Percentiles rank a stretch among this genome's conserved stretches.
These are phyloP conservation scores for Vultur gryphus DNA, from an alignment of 2,797 vertebrate genomes.

Conservation along the genomic window DNA sequence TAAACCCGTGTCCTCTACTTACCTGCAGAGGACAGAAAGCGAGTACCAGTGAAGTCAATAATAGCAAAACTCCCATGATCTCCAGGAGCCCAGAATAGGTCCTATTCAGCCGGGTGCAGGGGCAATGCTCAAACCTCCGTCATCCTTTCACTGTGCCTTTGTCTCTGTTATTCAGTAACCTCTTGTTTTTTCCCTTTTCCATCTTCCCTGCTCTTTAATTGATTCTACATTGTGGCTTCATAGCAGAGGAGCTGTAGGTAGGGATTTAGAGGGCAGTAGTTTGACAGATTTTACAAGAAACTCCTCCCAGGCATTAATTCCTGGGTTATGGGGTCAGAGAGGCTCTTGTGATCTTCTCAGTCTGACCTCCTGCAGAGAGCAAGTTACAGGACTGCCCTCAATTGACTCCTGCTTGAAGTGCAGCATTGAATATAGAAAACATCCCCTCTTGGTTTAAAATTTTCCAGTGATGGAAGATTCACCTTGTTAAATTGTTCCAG, in stretches of 20 bases:
- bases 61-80: not conserved
- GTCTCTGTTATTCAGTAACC: not conserved
- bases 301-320: conserved; percentile 23
- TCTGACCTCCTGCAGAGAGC: not conserved
- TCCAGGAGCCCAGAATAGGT: not conserved
- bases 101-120: not conserved
- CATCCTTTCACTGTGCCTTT: not conserved
- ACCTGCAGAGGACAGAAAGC: not conserved
- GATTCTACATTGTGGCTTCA: not conserved
- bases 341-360: conserved; percentile 5
- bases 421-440: not conserved
- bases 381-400: conserved; percentile 3
- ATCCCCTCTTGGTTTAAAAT: not conserved
- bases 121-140: not conserved
- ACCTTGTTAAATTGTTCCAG: not conserved
- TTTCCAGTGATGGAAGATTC: not conserved
- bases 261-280: conserved; percentile 15
- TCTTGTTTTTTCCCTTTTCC: not conserved
- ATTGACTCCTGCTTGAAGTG: not conserved
- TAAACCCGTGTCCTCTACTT: not conserved
- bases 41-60: not conserved
- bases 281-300: conserved; percentile 1
- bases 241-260: not conserved
- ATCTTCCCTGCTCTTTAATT: not conserved
- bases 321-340: conserved; percentile 10